Percentiles rank a stretch among this genome's conserved stretches.
Evolutionary conservation across 2,888 invertebrate species (phyloP).

Genomic region (Chironomus tentans): DNA sequence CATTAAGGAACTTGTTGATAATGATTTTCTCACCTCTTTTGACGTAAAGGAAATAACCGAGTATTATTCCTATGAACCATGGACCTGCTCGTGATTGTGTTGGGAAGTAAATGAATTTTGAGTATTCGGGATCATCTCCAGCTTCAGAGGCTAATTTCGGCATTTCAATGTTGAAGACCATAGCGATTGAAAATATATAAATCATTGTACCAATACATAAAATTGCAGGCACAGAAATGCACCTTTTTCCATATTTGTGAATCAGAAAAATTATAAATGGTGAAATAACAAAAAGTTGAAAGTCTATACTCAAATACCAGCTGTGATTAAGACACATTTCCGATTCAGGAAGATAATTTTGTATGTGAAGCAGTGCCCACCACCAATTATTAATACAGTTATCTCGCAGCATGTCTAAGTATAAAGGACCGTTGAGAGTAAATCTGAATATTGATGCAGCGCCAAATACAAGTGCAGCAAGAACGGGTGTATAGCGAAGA

Average conservation of each 20-base stretch:
- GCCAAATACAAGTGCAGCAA: conserved; percentile 45
- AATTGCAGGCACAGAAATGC: neutral
- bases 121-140: neutral
- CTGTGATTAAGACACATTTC: conserved; percentile 46
- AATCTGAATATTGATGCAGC: conserved; percentile 45
- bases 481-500: conserved; percentile 47
- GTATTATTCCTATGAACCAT: conserved; percentile 40
- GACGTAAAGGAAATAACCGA: conserved; percentile 39
- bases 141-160: neutral
- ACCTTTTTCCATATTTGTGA: neutral
- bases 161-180: neutral
- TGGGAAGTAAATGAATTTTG: conserved; percentile 35
- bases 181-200: neutral
- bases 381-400: conserved; percentile 43
- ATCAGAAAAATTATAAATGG: conserved; percentile 47
- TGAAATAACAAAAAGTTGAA: conserved; percentile 48
- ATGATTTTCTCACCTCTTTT: conserved; percentile 36
- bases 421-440: conserved; percentile 44
- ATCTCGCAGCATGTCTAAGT: neutral
- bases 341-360: conserved; percentile 42
- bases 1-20: conserved; percentile 27
- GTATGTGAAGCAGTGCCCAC: conserved; percentile 44
- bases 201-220: neutral
- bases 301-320: conserved; percentile 52
- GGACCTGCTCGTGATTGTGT: conserved; percentile 40